Base-by-base conservation (phyloP, 1,140 invertebrate species). In the Caenorhabditis brenneri region DNA sequence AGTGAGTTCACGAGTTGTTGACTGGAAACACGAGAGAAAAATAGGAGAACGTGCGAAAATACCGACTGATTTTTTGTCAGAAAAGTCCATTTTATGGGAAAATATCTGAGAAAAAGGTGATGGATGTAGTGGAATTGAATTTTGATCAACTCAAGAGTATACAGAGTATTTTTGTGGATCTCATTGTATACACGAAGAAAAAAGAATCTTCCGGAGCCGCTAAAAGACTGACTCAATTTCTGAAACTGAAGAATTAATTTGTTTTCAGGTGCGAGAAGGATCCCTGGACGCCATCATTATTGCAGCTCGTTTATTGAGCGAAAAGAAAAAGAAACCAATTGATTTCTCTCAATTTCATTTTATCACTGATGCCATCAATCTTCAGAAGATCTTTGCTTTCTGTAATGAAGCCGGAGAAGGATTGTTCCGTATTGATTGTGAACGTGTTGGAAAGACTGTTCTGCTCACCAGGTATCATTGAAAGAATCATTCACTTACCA, bases 321-420 rank as follows among this genome's bases (percentile, higher is more conserved):
- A 86, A 42, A 90, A 90, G 48, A 80, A 79, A 46, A 91, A 91
- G 81, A 90, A 90, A 79, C 87, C 88, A 48, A 89, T 90, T 36
- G 88, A 90, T 74, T 90, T 90, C 81, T 84, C 87, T 74, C 85
- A 91, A 46, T 90, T 79, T 80, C 89, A 90, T 65, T 89, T 90
- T 46, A 90, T 90, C 42, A 90, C 89, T 12, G 89, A 90, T 84
- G 88, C 90, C 36, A 84, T 90, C 22, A 90, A 90, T 82, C 89
- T 90, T 29, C 89, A 90, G 80, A 90, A 90, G 79, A 31, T 90
- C 4, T 90, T 90, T 65, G 89, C 89, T 27, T 90, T 36, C 39
- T 74, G 84, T 39, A 58, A 90, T 85, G 89, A 91, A 82, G 88
- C 88, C 16, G 88, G 89, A 16, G 87, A 89, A 46, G 87, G 85